A percentile compares a stretch with the other conserved stretches of the same genome.
Conservation (phyloP, 2,888 invertebrate genomes). For the Torymus aiolomorphi region DNA sequence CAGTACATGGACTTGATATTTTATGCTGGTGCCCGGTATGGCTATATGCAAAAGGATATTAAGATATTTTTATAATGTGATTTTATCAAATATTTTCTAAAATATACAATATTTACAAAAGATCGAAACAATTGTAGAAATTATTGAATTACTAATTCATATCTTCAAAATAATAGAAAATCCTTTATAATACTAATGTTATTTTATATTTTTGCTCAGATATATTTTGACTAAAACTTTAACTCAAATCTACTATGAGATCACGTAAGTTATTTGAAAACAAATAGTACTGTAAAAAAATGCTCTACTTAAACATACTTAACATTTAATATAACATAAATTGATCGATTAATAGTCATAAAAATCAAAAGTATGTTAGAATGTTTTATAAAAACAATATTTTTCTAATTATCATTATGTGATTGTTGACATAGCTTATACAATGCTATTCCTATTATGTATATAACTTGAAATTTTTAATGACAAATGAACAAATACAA, state of each 20-base stretch:
- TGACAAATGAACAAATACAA: constrained; percentile 20
- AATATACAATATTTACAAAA: constrained; percentile 63
- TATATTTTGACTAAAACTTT: neutral
- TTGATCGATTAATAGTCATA: too few species aligned
- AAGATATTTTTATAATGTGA: constrained; percentile 1
- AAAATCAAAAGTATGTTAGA: neutral
- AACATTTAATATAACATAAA: too few species aligned
- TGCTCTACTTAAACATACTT: too few species aligned
- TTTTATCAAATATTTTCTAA: constrained; percentile 45
- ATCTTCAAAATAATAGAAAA: constrained; percentile 4
- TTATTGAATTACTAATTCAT: neutral
- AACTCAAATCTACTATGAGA: neutral
- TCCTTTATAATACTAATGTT: neutral
- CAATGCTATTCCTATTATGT: neutral
- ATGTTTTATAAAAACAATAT: neutral
- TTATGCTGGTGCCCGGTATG: constrained; percentile 1
- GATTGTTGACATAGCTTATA: neutral
- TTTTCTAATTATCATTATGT: constrained; percentile 1
- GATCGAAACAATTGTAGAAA: constrained; percentile 5
- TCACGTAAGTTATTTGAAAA: neutral
- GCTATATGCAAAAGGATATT: constrained; percentile 26
- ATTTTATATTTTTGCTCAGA: neutral
- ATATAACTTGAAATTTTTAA: neutral
- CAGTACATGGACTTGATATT: constrained; percentile 23
- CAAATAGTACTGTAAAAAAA: too few species aligned